A percentile compares a stretch with the other conserved stretches of the same genome.
Conservation (phyloP, 37 sponge, comb jelly and placozoan species). For the Aphrocallistes beatrix region DNA sequence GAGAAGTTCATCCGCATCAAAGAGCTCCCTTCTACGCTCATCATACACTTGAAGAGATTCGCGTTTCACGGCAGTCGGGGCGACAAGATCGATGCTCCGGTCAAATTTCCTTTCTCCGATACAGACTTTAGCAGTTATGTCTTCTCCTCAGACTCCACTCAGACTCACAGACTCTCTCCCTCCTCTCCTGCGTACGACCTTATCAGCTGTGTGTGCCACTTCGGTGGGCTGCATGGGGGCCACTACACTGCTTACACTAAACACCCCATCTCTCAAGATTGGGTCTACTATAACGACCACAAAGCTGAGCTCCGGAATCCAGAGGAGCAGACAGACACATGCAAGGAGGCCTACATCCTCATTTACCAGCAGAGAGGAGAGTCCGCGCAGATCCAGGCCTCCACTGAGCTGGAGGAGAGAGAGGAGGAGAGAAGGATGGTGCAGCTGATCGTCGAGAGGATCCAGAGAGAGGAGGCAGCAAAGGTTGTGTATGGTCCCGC, state of each 20-base stretch:
- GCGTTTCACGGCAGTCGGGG: constrained; percentile 41
- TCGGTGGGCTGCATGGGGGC: constrained; percentile 47
- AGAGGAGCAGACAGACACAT: constrained; percentile 23
- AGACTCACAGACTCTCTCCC: background rate
- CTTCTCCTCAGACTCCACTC: background rate
- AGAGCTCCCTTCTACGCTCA: constrained; percentile 36
- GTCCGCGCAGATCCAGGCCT: background rate
- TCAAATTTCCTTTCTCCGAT: constrained; percentile 30
- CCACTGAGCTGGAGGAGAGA: background rate
- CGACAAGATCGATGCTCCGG: constrained; percentile 42
- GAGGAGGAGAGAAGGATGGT: background rate
- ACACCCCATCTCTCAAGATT: constrained; percentile 28
- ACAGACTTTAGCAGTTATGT: background rate
- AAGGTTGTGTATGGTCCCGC: background rate
- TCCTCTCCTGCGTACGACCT: constrained; percentile 12
- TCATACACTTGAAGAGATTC: constrained; percentile 63
- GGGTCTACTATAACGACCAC: constrained; percentile 57
- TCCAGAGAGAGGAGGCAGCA: background rate
- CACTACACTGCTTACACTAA: constrained; percentile 50
- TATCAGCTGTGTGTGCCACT: constrained; percentile 48
- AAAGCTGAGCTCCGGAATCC: constrained; percentile 28
- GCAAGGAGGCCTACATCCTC: constrained; percentile 37
- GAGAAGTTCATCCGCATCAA: constrained; percentile 17
- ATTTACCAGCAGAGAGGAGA: constrained; percentile 28
- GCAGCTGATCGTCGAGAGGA: background rate